Evolutionary conservation across 2,888 invertebrate genomes (phyloP).

Genomic region (Andricus quercusramuli): DNA sequence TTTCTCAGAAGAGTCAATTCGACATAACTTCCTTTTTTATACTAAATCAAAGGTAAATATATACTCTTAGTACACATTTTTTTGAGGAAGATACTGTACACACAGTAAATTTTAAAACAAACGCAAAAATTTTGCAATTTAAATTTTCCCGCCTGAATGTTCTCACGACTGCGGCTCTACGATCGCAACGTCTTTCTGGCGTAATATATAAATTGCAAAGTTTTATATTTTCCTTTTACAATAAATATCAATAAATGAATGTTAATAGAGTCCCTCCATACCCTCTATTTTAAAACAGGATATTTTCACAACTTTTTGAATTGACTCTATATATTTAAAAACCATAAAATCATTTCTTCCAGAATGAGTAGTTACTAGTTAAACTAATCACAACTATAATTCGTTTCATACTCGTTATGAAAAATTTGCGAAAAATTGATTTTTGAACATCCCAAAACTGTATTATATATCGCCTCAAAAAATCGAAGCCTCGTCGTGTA

Average conservation of each 20-base stretch:
- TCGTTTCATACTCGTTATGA: background rate
- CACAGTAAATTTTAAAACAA: no score
- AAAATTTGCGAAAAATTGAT: background rate
- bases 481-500: constrained; percentile 1
- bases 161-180: no score
- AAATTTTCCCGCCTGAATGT: no score
- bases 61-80: no score
- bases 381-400: background rate
- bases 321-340: background rate
- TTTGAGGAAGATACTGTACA: background rate
- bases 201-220: no score
- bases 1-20: background rate
- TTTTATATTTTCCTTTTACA: no score
- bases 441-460: background rate
- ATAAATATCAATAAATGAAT: no score
- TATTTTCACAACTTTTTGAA: no score
- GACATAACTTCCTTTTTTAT: background rate
- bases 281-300: no score
- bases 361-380: background rate
- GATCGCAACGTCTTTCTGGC: no score
- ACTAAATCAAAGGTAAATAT: background rate
- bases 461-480: background rate
- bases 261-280: no score
- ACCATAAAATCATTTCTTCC: background rate
- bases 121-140: no score